A percentile compares a stretch with the other conserved stretches of the same genome.
Evolutionary conservation across 2,888 invertebrate genomes (phyloP).

Genomic region (Sinelater perroti): DNA sequence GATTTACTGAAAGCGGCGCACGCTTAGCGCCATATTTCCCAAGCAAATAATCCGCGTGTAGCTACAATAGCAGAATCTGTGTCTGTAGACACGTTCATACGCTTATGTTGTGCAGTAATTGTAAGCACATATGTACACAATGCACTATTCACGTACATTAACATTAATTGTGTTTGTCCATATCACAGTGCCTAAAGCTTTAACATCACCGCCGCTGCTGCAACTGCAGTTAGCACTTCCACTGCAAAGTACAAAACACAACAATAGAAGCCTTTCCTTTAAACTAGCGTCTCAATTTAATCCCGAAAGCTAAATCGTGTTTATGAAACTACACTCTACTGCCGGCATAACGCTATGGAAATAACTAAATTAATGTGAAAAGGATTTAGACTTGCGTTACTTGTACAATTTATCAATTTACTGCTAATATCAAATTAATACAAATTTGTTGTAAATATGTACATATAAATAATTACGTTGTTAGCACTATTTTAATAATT

Average conservation of each 20-base stretch:
- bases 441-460: too few relatives aligned
- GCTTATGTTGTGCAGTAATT: constrained; percentile 23
- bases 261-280: constrained; percentile 11
- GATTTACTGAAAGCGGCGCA: too few relatives aligned
- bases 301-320: too few relatives aligned
- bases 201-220: constrained; percentile 11
- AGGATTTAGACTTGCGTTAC: too few relatives aligned
- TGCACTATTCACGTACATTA: constrained; percentile 18
- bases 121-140: constrained; percentile 23
- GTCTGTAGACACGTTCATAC: constrained; percentile 21
- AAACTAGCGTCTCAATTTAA: too few relatives aligned
- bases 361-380: too few relatives aligned
- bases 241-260: neutral
- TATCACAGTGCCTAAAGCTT: constrained; percentile 16
- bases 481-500: too few relatives aligned
- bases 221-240: constrained; percentile 11
- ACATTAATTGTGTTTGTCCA: constrained; percentile 24
- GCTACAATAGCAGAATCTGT: constrained; percentile 10
- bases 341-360: too few relatives aligned
- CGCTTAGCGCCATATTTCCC: neutral
- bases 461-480: too few relatives aligned
- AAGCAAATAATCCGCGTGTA: neutral
- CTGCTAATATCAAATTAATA: too few relatives aligned
- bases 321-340: too few relatives aligned
- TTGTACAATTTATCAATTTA: too few relatives aligned